Evolutionary conservation across 1,140 invertebrate genomes (phyloP).

Genomic region (Rhyzopertha dominica): DNA sequence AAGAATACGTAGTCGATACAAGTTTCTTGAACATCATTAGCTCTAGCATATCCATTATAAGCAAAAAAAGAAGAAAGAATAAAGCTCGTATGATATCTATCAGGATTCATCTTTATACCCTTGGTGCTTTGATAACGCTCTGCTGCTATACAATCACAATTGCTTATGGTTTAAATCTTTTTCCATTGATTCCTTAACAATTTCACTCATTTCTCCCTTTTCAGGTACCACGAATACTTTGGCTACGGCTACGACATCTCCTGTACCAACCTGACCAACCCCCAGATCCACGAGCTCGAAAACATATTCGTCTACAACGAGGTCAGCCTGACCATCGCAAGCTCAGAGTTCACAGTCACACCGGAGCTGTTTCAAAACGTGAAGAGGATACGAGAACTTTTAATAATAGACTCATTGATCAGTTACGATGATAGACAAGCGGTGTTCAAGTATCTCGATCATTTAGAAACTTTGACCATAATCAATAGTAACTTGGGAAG

Average conservation of each 20-base stretch:
- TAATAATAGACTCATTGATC: constrained; percentile 24
- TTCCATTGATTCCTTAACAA: no score
- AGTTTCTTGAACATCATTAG: no score
- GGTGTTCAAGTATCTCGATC: constrained; percentile 22
- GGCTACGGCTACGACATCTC: constrained; percentile 36
- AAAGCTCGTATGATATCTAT: no score
- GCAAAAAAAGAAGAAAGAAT: no score
- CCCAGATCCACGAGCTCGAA: constrained; percentile 24
- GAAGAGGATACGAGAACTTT: constrained; percentile 26
- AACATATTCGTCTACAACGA: constrained; percentile 36
- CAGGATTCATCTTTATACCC: no score
- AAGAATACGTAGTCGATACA: no score
- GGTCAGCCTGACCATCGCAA: constrained; percentile 31
- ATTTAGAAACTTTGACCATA: constrained; percentile 29
- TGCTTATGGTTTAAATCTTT: no score
- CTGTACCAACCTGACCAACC: constrained; percentile 29
- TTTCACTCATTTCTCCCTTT: no score
- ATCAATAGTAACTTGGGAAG: constrained; percentile 26
- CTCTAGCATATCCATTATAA: no score
- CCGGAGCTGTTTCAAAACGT: constrained; percentile 30
- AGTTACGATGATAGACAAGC: constrained; percentile 15
- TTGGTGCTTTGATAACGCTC: no score
- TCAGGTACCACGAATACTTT: constrained; percentile 33
- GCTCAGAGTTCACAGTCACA: constrained; percentile 28
- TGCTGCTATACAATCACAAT: no score